Conservation (phyloP, 2,113 vertebrate genomes). For the Sinocyclocheilus anshuiensis region DNA sequence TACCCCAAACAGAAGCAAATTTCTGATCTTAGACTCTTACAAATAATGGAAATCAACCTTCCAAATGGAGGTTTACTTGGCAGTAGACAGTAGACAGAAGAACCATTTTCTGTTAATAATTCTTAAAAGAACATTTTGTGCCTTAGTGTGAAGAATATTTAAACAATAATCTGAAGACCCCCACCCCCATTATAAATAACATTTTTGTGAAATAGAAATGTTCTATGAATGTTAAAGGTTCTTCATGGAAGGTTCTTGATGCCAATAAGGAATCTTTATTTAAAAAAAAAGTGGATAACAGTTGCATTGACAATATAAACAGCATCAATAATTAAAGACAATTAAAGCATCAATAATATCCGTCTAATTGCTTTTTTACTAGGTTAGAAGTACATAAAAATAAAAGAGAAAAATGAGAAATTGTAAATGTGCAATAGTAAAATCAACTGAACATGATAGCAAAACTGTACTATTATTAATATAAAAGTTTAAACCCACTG, state of each 20-base stretch:
- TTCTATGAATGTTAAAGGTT: background rate
- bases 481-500: background rate
- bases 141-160: background rate
- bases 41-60: background rate
- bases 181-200: background rate
- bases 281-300: background rate
- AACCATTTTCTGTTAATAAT: background rate
- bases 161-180: too few relatives aligned
- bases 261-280: background rate
- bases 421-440: background rate
- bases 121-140: background rate
- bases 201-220: background rate
- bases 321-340: background rate
- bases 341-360: background rate
- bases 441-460: background rate
- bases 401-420: background rate
- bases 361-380: background rate
- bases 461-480: background rate
- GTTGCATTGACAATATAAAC: background rate
- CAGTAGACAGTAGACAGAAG: too few relatives aligned
- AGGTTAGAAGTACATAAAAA: background rate
- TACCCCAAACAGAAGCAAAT: background rate
- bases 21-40: background rate
- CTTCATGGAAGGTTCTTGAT: background rate
- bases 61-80: too few relatives aligned